Conservation (phyloP, 92 coral and sea anemone species). For the Muricea muricata region DNA sequence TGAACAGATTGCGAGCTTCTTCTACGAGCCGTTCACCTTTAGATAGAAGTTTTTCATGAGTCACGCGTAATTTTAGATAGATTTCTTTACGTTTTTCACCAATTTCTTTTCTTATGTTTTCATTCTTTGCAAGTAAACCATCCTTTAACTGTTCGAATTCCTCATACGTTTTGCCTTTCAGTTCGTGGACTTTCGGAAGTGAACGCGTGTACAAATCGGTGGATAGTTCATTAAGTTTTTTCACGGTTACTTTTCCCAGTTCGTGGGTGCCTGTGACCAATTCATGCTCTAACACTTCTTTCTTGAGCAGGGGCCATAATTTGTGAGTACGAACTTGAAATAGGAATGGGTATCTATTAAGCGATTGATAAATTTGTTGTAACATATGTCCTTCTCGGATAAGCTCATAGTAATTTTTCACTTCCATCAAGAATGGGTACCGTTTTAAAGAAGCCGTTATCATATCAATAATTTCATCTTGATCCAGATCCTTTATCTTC, state of each 20-base stretch:
- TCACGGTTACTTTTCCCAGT: background rate
- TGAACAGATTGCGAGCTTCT: constrained; percentile 11
- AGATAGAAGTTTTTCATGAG: background rate
- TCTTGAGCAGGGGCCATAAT: constrained; percentile 73
- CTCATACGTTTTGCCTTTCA: background rate
- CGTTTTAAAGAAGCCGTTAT: background rate
- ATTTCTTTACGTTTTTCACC: constrained; percentile 6
- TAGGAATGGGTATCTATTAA: constrained; percentile 50
- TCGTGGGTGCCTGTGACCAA: constrained; percentile 38
- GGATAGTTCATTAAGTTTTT: background rate
- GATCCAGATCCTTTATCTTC: constrained; percentile 9
- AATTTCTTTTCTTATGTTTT: background rate
- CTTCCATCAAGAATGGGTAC: background rate
- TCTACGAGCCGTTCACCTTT: background rate
- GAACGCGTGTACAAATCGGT: background rate
- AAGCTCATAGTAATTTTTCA: background rate
- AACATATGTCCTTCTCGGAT: background rate
- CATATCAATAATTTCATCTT: background rate
- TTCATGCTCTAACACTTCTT: constrained; percentile 80
- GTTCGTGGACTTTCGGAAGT: background rate
- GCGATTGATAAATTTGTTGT: background rate
- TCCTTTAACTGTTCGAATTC: background rate
- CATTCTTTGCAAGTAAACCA: background rate
- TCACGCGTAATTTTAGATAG: background rate
- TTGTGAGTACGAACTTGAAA: constrained; percentile 69